phyloP scores from a whole-genome alignment of 2,113 vertebrate genomes.

The Cynoglossus semilaevis region DNA sequence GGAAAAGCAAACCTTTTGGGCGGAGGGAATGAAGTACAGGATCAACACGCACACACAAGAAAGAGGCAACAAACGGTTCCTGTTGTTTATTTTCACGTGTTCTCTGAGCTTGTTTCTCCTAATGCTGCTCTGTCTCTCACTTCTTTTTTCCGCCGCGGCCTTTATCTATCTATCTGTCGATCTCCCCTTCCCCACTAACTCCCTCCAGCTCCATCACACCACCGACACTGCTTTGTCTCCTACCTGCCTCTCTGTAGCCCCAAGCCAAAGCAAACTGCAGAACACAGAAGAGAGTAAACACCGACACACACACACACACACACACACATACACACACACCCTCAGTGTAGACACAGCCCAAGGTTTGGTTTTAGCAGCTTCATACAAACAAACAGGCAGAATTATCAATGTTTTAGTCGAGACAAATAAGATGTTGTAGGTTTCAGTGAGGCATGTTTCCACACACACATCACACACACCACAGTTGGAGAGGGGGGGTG shows the following conservation, averaged over 20 bases:
- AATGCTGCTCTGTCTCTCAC: constrained; percentile 43
- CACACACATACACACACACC: constrained; percentile 19
- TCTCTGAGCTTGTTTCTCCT: constrained; percentile 36
- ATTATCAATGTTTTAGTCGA: constrained; percentile 17
- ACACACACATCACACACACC: constrained; percentile 4
- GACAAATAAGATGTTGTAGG: constrained; percentile 17
- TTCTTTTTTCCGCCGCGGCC: constrained; percentile 45
- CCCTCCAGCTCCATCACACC: constrained; percentile 45
- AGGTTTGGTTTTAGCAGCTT: constrained; percentile 10
- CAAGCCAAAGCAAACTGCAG: constrained; percentile 56
- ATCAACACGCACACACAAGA: constrained; percentile 70
- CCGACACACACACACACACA: constrained; percentile 15
- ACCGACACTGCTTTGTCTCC: constrained; percentile 44
- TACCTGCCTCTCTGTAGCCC: constrained; percentile 65
- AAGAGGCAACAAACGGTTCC: constrained; percentile 64
- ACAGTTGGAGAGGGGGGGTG: constrained; percentile 41
- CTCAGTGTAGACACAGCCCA: constrained; percentile 5
- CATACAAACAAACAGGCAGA: constrained; percentile 13
- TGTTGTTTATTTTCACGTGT: constrained; percentile 50
- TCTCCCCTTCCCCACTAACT: constrained; percentile 28
- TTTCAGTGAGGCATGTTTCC: constrained; percentile 22
- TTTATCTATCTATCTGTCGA: constrained; percentile 30
- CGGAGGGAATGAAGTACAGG: constrained; percentile 62
- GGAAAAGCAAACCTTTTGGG: constrained; percentile 67
- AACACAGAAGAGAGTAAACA: constrained; percentile 36